Conservation (phyloP, 2,797 vertebrate genomes). For the Anguilla obscura region DNA sequence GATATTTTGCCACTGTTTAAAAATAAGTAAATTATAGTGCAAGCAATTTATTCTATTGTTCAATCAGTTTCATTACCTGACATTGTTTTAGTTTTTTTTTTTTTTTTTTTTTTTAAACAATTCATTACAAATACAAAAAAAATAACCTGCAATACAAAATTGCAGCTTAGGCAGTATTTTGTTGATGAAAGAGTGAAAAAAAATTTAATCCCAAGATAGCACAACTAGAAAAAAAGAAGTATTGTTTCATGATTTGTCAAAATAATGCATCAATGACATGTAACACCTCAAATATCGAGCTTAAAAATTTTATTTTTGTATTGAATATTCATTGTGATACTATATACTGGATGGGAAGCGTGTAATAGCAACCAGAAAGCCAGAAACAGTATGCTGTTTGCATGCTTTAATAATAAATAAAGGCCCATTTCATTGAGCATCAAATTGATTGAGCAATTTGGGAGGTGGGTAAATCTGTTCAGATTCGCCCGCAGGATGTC, state of each 20-base stretch:
- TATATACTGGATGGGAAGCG: not conserved
- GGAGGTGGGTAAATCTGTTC: not conserved
- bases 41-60: not conserved
- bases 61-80: not conserved
- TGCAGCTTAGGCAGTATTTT: not conserved
- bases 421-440: not conserved
- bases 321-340: conserved; percentile 2
- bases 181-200: not conserved
- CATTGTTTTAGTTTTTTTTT: not conserved
- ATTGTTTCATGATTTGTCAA: not conserved
- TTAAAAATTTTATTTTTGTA: not conserved
- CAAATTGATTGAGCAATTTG: not conserved
- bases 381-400: not conserved
- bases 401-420: conserved; percentile 1
- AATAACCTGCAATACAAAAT: not conserved
- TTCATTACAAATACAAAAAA: not conserved
- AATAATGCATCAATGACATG: not conserved
- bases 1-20: not conserved
- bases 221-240: not conserved
- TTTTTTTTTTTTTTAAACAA: not conserved
- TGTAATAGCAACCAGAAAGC: conserved; percentile 17
- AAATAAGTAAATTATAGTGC: not conserved
- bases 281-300: not conserved
- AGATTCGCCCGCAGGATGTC: not conserved
- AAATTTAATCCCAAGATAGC: not conserved